Evolutionary conservation across 2,888 invertebrate genomes (phyloP), one percentile per base, ranked within the genome.

Genomic region (Chesias legatella): DNA sequence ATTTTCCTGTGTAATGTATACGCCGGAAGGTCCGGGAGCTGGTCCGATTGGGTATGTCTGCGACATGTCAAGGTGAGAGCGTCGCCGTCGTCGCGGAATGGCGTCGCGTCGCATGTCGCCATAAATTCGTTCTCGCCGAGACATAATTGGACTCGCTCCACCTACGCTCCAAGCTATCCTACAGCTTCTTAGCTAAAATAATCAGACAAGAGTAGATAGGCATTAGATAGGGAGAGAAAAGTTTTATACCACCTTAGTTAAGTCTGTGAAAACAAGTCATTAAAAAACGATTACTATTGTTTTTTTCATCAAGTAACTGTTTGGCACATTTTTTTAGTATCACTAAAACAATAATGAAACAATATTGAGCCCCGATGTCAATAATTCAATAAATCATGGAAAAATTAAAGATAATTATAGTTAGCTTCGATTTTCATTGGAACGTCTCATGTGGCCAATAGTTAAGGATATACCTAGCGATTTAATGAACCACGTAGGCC

Each of bases 91-190:
- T 17, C 13, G 13, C 51, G 56, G 51, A 48, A 50, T 22, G 10
- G 30, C 7, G 35, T 36, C 36, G 42, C 43, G 33, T 44, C 46
- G 53, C 53, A 57, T 62, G 62, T 62, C 55, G 69, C 74, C 64
- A 78, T 81, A 79, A 83, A 82, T 82, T 77, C 67, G 66, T 73
- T 74, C 70, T 69, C 66, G 62, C 63, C 63, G 66, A 70, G 73
- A 73, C 73, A 75, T 80, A 81, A 83, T 78, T 78, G 75, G 79
- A 79, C 69, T 72, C 70, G 68, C 65, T 60, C 63, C 77, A 69
- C 84, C 84, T 63, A 81, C 80, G 65, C 65, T 20, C 6, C 13
- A 17, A 43, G 28, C 40, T 47, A 43, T 43, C 43, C 36, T 33
- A 43, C 47, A 21, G 39, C 39, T 36, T 36, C 39, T 48, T 30